Evolutionary conservation across 92 coral and sea anemone genomes (phyloP), one percentile per base, ranked within the genome.

Genomic region (Epizoanthus illoricatus): DNA sequence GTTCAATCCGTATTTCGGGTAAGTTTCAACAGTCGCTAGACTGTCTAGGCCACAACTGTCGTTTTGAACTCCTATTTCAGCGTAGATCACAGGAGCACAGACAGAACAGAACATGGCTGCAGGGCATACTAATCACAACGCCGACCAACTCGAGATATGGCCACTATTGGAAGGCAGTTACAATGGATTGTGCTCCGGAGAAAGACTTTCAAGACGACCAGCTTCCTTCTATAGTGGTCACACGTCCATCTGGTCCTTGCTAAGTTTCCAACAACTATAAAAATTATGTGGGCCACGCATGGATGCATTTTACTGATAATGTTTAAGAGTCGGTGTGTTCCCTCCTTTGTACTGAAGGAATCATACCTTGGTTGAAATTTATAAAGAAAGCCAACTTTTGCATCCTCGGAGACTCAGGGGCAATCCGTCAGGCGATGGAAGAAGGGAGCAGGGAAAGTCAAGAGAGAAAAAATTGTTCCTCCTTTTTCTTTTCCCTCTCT

Each of bases 141-240:
- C 5, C 66, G 18, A 78, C 41, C n/a, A 5, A 63, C 5, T 23
- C 82, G 2, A 57, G 82, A 70, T 42, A 63, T 40, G 65, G 71
- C 56, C 33, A 58, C 28, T 43, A 63, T 41, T 78, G 82, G 82
- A 78, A 78, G 15, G 82, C 82, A 4, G 82, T 78, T 12, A 45
- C 71, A 42, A 33, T 61, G 7, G 59, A 78, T 23, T 65, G 7
- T 19, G 17, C 52, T 5, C 42, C 20, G 13, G 28, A 33, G 58
- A 78, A 5, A 0, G 19, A 20, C 17, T 61, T 60, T 12, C 58
- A 43, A 3, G 42, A 61, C 56, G 10, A 20, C 47, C 17, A n/a
- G 49, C 16, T 12, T 12, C 82, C 82, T 0, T 61, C 71, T 5
- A 78, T 78, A 39, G 82, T 78, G 28, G 71, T 78, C 11, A 78